These are phyloP conservation scores for Colossoma macropomum DNA, from an alignment of 2,113 vertebrate genomes.

Conservation along the genomic window DNA sequence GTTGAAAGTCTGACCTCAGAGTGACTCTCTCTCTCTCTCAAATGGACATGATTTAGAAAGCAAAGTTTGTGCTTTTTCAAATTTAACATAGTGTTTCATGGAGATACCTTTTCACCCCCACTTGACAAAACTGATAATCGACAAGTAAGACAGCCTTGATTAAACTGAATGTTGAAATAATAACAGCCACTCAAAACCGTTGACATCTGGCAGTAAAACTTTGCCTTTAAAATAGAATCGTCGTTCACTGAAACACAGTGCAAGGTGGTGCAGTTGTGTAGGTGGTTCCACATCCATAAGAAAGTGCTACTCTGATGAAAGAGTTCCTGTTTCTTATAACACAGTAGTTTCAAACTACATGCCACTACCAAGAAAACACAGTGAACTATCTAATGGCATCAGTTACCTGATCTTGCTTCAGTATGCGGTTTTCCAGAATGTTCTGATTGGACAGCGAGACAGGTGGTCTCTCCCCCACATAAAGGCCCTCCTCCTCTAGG, in stretches of 20 bases:
- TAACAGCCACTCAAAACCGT: background rate
- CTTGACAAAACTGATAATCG: background rate
- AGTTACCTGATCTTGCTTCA: conserved; percentile 84
- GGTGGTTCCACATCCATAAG: conserved; percentile 20
- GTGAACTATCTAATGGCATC: background rate
- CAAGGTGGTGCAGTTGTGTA: background rate
- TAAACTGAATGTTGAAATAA: background rate
- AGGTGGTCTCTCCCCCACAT: conserved; percentile 84
- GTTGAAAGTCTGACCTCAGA: background rate
- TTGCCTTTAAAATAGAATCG: background rate
- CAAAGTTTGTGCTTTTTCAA: background rate
- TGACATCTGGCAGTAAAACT: background rate
- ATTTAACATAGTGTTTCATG: no score
- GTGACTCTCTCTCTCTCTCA: background rate
- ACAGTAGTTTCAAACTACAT: background rate
- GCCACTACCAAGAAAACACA: background rate
- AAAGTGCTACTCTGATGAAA: background rate
- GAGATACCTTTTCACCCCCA: no score
- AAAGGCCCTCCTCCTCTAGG: conserved; percentile 95
- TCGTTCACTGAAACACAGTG: no score
- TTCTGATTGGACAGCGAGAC: conserved; percentile 84
- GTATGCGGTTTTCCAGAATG: conserved; percentile 90
- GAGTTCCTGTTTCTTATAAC: conserved; percentile 20
- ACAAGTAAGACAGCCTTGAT: background rate
- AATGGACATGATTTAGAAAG: background rate